Evolutionary conservation across 2,888 invertebrate species (phyloP), one percentile per base, ranked within the genome.

Genomic region (Drepanosiphum platanoidis): DNA sequence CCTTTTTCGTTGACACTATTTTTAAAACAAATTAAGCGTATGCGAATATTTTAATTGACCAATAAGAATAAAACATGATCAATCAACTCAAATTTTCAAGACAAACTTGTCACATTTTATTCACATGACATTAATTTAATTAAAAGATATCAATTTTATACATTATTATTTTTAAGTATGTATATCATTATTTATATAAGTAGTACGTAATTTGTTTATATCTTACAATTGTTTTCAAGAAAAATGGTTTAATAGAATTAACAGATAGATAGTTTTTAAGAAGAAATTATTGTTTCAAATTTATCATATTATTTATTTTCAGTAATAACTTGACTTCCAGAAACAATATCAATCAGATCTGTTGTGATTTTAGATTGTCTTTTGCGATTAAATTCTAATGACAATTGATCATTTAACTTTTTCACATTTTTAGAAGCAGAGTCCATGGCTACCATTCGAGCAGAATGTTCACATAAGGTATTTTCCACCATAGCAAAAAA

Each of bases 281-380:
- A n/a, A 61, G 1, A 61, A n/a, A 22, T n/a, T 18, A 3, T n/a
- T 61, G n/a, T 64, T 64, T 64, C 7, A 64, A 27, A 64, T 7
- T 5, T 27, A 27, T 32, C 15, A 66, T 7, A 3, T 66, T 15
- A 80, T 75, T 81, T n/a, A 77, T 70, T 84, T 68, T 52, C 36
- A 52, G 39, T 46, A 42, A 81, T 46, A 42, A 71, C 39, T 84
- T 86, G 52, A 42, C 68, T 52, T 39, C 83, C 86, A 46, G 86
- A 87, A 61, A 87, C 84, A 74, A 87, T 87, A 78, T 87, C 87
- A 61, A 86, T 87, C 30, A 87, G 27, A 66, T 87, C 87, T 30
- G 86, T 71, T 30, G 87, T 87, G 34, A 87, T 87, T 52, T 84
- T 68, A 32, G 74, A 79, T 66, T 87, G 87, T 71, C 87, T 78